phyloP scores from a whole-genome alignment of 2,888 invertebrate genomes.

The Hirtodrosophila cameraria region DNA sequence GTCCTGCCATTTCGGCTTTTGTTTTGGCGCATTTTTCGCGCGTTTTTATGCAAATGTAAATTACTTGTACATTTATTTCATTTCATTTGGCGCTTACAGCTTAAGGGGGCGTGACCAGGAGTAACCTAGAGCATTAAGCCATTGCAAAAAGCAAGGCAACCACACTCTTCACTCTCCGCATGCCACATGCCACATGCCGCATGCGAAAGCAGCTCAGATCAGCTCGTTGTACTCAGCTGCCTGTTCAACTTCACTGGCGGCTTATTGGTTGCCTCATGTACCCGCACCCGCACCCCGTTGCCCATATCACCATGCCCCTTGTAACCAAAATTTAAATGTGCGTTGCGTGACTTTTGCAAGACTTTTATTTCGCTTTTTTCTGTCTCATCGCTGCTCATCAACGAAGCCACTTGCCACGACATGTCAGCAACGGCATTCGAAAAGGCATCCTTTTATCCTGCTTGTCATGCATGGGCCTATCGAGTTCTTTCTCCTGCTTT shows the following conservation, averaged over 20 bases:
- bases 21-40: constrained; percentile 41
- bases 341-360: constrained; percentile 64
- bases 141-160: constrained; percentile 19
- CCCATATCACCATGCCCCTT: neutral
- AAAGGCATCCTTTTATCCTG: constrained; percentile 4
- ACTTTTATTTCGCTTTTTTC: constrained; percentile 32
- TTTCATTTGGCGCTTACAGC: constrained; percentile 41
- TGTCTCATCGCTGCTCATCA: constrained; percentile 49
- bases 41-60: constrained; percentile 64
- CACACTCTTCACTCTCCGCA: constrained; percentile 24
- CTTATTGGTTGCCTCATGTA: constrained; percentile 31
- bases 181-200: constrained; percentile 28
- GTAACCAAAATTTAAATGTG: constrained; percentile 54
- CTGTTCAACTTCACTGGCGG: constrained; percentile 27
- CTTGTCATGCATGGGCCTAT: constrained; percentile 18
- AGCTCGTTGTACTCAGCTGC: constrained; percentile 9
- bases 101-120: constrained; percentile 16
- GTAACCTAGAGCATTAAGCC: constrained; percentile 23
- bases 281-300: neutral
- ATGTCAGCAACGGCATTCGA: constrained; percentile 42
- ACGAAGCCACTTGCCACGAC: constrained; percentile 52
- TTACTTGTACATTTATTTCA: constrained; percentile 51
- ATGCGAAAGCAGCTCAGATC: constrained; percentile 20
- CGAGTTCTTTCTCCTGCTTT: constrained; percentile 10
- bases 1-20: constrained; percentile 5